Evolutionary conservation across 2,888 invertebrate genomes (phyloP), one percentile per base, ranked within the genome.

Genomic region (Drosophila putrida): DNA sequence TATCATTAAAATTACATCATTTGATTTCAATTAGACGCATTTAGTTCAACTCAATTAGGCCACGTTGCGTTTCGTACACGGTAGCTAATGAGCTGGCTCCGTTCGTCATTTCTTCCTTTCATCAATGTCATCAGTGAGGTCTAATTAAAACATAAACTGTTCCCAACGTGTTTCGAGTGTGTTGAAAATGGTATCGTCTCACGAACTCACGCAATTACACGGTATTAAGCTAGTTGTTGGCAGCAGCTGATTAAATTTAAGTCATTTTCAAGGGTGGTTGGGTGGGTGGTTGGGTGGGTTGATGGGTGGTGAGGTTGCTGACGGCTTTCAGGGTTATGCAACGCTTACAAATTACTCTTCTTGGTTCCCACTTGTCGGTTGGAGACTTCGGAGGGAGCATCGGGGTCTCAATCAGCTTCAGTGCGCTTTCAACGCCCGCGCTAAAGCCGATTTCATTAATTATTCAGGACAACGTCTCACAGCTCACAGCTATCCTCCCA

Each of bases 81-180:
- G 51, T 43, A 31, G 25, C 71, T 61, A 70, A 75, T 59, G 54
- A 61, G 58, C 47, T 38, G 39, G 11, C 43, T 43, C 39, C 11
- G 33, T n/a, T 43, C 36, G 11, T 49, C 43, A 35, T 46, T 54
- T 43, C 20, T 28, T 33, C 25, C 20, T 38, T 57, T 71, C 47
- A 35, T 62, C 75, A 65, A 46, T 62, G 65, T 69, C 75, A 62
- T 63, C 69, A 66, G 62, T 59, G 44, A 13, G 11, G 46, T 35
- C 83, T 82, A 80, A 80, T 80, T 80, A 71, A 84, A 78, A 67
- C 75, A 73, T 73, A 75, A 82, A 79, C 80, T 58, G 72, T 70
- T 65, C 54, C 47, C 53, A 65, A 35, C 43, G 49, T 47, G 44
- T 44, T 13, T 39, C 46, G 11, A 64, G 60, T 43, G 38, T 54